Evolutionary conservation across 1,140 invertebrate species (phyloP), one percentile per base, ranked within the genome.

Genomic region (Gryllus bimaculatus): DNA sequence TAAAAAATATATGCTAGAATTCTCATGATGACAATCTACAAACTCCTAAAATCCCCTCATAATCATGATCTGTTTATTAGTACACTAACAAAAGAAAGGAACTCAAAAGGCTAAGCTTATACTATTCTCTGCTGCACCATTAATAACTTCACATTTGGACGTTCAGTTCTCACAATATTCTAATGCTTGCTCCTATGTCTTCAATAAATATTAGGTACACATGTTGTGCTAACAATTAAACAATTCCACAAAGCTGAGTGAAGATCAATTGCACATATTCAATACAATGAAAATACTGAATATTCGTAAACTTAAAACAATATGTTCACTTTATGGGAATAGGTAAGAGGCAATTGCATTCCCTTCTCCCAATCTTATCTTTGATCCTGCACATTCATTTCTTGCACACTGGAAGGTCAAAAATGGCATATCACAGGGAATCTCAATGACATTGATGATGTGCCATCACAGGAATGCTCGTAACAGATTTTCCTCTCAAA

Each of bases 381-480:
- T 13, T 66, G 54, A 18, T 66, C 10, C 10, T 66, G 54, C 54
- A 66, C 54, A 13, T 66, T 66, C 18, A 66, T 66, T 66, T 66
- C 54, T 66, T 13, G 54, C 54, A 66, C 54, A 66, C 54, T 66
- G 54, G 54, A 66, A 66, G 54, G 54, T 66, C 10, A 66, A 66
- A 3, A 10, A 66, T 66, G 54, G 54, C 54, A 66, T 66, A 66
- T 18, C 54, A 66, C 54, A 66, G 54, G 7, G 18, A 18, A 18
- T 66, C 10, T 13, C 2, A 3, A 18, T 66, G 10, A 10, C 18
- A 10, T 66, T 66, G 54, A 47, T 77, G 76, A 48, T 77, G 18
- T 48, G 76, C 47, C 76, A 13, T 20, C 21, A 20, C n/a, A 77
- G 76, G 76, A 77, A 77, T 77, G 76, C 18, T 77, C 20, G 47